Conservation (phyloP, 2,797 vertebrate species). For the Sphenopsis melanotis region DNA sequence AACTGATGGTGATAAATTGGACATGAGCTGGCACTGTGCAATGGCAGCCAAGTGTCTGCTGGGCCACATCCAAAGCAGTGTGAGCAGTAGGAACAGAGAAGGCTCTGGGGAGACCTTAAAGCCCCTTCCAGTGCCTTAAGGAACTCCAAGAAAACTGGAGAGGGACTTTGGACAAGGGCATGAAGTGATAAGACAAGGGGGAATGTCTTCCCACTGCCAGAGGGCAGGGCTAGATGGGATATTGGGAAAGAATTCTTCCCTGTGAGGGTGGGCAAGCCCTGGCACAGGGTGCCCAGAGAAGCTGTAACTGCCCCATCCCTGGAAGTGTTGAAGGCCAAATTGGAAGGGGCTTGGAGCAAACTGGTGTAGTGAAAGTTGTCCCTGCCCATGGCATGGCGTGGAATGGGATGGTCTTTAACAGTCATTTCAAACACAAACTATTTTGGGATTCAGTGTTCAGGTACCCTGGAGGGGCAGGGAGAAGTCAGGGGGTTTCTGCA, state of each 20-base stretch:
- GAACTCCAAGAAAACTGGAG: not conserved
- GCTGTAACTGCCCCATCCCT: not conserved
- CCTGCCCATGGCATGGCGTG: not conserved
- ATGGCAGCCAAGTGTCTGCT: not conserved
- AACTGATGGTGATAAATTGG: not conserved
- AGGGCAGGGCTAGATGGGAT: not conserved
- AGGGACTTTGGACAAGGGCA: not conserved
- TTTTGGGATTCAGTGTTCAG: not conserved
- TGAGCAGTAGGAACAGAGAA: not conserved
- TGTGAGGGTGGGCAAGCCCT: accelerated
- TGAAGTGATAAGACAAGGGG: not conserved
- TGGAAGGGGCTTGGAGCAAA: accelerated
- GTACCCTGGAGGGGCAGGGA: not conserved
- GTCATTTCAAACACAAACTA: not conserved
- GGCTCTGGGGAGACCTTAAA: not conserved
- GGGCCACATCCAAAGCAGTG: not conserved
- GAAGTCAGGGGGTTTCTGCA: not conserved
- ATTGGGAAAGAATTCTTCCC: not conserved
- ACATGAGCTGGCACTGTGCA: not conserved
- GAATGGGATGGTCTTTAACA: not conserved
- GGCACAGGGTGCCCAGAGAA: not conserved
- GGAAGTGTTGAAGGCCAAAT: not conserved
- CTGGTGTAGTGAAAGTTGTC: accelerated
- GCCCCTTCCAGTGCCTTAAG: not conserved
- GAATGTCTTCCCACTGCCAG: not conserved